Conservation (phyloP, 2,113 vertebrate species). For the Semicossyphus pulcher region DNA sequence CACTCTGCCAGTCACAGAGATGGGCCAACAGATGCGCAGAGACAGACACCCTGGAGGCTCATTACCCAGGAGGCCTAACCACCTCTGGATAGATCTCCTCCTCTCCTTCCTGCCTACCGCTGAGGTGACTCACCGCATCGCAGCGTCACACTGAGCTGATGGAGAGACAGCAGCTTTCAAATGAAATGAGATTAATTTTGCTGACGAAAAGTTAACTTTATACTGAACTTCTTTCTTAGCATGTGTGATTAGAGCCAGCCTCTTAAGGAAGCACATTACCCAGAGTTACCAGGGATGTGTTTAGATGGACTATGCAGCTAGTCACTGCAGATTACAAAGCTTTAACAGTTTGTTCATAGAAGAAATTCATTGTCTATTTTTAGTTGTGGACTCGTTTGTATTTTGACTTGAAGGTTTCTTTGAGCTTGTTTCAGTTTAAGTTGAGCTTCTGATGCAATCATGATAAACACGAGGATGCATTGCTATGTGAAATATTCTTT, state of each 20-base stretch:
- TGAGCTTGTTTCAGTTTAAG: not conserved
- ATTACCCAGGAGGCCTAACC: constrained; percentile 53
- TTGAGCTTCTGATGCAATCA: not conserved
- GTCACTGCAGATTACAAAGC: no score
- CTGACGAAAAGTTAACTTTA: constrained; percentile 6
- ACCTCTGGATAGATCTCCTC: constrained; percentile 27
- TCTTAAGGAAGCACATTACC: not conserved
- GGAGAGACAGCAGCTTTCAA: constrained; percentile 3
- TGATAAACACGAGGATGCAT: not conserved
- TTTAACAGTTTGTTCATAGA: no score
- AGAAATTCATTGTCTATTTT: no score
- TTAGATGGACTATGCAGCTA: no score
- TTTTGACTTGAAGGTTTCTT: not conserved
- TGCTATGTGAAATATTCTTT: not conserved
- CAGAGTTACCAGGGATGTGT: not conserved
- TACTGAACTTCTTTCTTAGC: not conserved
- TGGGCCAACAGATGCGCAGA: constrained; percentile 47
- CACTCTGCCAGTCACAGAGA: constrained; percentile 52
- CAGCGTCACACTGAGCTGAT: constrained; percentile 23
- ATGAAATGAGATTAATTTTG: not conserved
- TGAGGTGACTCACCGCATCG: constrained; percentile 8
- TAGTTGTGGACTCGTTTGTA: not conserved
- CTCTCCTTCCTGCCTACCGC: constrained; percentile 13
- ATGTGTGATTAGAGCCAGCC: not conserved
- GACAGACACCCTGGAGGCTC: constrained; percentile 51